These are phyloP conservation scores for Diachasma alloeum DNA, from an alignment of 1,140 invertebrate genomes.

Conservation along the genomic window DNA sequence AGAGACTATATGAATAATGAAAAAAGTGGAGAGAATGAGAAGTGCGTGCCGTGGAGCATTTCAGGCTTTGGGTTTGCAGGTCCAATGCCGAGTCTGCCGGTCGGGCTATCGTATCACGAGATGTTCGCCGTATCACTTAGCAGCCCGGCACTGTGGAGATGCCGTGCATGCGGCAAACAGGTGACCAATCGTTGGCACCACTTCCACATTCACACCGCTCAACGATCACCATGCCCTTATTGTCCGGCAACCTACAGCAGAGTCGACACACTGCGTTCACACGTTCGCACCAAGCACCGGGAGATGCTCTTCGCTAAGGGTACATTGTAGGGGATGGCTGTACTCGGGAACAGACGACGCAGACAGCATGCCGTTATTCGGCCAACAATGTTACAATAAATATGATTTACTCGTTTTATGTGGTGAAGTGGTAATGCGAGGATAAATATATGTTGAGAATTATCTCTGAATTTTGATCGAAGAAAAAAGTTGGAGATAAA, in stretches of 20 bases:
- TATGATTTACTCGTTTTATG: not conserved
- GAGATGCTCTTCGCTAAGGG: conserved; percentile 64
- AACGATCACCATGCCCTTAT: conserved; percentile 81
- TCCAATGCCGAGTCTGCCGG: conserved; percentile 58
- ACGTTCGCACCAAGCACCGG: conserved; percentile 78
- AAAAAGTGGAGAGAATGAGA: not conserved
- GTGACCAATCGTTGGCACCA: conserved; percentile 89
- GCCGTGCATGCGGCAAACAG: conserved; percentile 83
- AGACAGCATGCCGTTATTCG: conserved; percentile 33
- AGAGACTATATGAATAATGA: not conserved
- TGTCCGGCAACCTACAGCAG: conserved; percentile 86
- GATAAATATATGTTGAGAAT: too few relatives aligned
- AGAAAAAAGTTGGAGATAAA: too few relatives aligned
- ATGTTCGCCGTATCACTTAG: conserved; percentile 78
- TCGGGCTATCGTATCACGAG: conserved; percentile 78
- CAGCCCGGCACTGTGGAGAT: conserved; percentile 76
- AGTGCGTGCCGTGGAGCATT: conserved; percentile 44
- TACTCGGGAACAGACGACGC: conserved; percentile 51
- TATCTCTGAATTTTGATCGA: too few relatives aligned
- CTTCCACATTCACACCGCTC: conserved; percentile 81
- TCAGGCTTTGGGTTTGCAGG: conserved; percentile 59
- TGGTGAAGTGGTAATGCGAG: not conserved
- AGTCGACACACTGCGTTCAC: conserved; percentile 81
- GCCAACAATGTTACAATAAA: conserved; percentile 21
- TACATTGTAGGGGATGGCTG: conserved; percentile 53